Evolutionary conservation across 2,797 vertebrate species (phyloP).

Genomic region (Bradypus variegatus): DNA sequence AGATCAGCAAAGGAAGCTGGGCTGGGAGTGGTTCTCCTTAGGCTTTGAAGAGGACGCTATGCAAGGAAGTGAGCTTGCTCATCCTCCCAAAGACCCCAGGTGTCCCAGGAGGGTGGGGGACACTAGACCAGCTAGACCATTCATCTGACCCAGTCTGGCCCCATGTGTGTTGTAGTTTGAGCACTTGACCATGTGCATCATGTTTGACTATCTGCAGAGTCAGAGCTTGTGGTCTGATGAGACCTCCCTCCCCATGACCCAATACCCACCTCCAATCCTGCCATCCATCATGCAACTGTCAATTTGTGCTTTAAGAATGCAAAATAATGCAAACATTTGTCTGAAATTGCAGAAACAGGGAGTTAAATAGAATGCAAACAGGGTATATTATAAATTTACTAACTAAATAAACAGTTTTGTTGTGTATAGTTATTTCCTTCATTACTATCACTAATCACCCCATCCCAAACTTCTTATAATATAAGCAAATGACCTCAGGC

Average conservation of each 20-base stretch:
- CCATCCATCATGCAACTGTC: background rate
- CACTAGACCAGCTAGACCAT: background rate
- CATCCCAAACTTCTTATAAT: background rate
- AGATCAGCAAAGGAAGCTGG: background rate
- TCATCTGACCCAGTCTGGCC: background rate
- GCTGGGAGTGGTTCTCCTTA: background rate
- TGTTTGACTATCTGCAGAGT: background rate
- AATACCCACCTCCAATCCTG: background rate
- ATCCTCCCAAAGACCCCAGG: background rate
- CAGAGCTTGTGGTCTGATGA: background rate
- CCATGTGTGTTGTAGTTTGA: fast-evolving
- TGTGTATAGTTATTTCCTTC: background rate
- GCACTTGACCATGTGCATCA: background rate
- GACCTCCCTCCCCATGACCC: background rate
- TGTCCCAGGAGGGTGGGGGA: too few relatives aligned
- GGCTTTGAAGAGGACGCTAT: background rate
- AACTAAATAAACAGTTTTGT: background rate
- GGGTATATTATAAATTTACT: background rate
- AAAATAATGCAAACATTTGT: background rate
- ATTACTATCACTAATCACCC: background rate
- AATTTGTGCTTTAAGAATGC: background rate
- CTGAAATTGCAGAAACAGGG: background rate
- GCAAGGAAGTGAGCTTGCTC: background rate
- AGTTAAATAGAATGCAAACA: background rate
- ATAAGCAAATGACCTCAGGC: background rate